These are phyloP conservation scores for Nannoperca australis DNA, from an alignment of 2,797 vertebrate genomes.

Conservation along the genomic window DNA sequence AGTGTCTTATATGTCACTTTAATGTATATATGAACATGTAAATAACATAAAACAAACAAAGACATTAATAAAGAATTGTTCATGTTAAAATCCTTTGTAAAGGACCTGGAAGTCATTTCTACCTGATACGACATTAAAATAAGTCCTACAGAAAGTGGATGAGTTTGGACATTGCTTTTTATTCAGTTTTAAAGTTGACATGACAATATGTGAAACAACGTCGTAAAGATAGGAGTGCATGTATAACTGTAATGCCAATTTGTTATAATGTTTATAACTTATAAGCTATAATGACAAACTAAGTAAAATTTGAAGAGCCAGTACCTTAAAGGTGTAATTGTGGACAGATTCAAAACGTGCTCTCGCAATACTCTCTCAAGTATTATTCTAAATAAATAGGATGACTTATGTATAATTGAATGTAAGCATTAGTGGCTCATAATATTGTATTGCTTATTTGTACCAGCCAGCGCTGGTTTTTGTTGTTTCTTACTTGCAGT, in stretches of 20 bases:
- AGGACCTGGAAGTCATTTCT: neutral
- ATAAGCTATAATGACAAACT: neutral
- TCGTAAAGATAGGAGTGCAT: constrained; percentile 20
- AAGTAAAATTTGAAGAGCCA: constrained; percentile 12
- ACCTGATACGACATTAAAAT: constrained; percentile 7
- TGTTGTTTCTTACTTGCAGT: constrained; percentile 30
- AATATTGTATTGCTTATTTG: constrained; percentile 40
- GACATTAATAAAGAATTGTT: constrained; percentile 14
- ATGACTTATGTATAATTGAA: neutral
- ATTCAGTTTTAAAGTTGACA: constrained; percentile 61
- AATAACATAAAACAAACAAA: constrained; percentile 29
- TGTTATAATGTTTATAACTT: constrained; percentile 10
- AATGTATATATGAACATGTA: constrained; percentile 43
- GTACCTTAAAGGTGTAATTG: neutral
- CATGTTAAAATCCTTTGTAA: constrained; percentile 29
- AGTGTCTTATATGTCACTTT: constrained; percentile 38
- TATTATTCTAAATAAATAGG: constrained; percentile 16
- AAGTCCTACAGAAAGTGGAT: constrained; percentile 37
- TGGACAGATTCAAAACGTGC: neutral
- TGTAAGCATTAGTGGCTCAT: constrained; percentile 9
- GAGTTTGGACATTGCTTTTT: constrained; percentile 62
- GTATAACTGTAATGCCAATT: constrained; percentile 57
- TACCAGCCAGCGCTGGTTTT: neutral
- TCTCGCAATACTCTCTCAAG: neutral
- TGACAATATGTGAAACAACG: constrained; percentile 61